phyloP scores from a whole-genome alignment of 2,797 vertebrate genomes.

The Gorsachius magnificus region DNA sequence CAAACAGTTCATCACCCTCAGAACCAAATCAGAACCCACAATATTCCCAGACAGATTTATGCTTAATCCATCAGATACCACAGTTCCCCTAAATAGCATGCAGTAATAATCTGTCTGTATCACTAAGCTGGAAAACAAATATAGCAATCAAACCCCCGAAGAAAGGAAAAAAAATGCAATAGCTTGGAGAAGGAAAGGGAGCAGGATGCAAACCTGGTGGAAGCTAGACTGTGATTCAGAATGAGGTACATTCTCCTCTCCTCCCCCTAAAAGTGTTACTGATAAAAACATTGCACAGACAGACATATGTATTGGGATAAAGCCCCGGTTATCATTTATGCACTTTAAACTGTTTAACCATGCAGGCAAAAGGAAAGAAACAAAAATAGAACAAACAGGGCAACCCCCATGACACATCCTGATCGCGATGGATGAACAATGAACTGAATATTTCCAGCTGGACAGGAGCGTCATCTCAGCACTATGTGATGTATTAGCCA shows the following conservation, averaged over 20 bases:
- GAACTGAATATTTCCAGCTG: constrained; percentile 66
- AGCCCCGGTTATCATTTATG: constrained; percentile 56
- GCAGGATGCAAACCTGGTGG: neutral
- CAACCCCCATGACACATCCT: constrained; percentile 46
- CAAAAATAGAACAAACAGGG: constrained; percentile 46
- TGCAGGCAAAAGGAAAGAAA: constrained; percentile 32
- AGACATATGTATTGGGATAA: neutral
- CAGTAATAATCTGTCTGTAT: neutral
- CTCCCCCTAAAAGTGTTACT: neutral
- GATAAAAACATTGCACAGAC: constrained; percentile 46
- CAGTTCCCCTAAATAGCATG: neutral
- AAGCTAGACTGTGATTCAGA: constrained; percentile 40
- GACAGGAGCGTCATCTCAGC: constrained; percentile 24
- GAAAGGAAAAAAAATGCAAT: constrained; percentile 42
- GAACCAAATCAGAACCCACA: neutral
- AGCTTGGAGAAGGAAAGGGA: constrained; percentile 22
- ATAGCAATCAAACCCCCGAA: neutral
- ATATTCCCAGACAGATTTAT: neutral
- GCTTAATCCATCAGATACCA: neutral
- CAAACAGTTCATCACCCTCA: neutral
- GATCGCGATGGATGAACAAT: constrained; percentile 42
- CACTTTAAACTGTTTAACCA: constrained; percentile 51
- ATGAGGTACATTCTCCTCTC: constrained; percentile 1
- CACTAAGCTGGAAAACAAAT: constrained; percentile 13
- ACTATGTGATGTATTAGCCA: constrained; percentile 35